Evolutionary conservation across 2,797 vertebrate genomes (phyloP).

Genomic region (Spondyliosoma cantharus): DNA sequence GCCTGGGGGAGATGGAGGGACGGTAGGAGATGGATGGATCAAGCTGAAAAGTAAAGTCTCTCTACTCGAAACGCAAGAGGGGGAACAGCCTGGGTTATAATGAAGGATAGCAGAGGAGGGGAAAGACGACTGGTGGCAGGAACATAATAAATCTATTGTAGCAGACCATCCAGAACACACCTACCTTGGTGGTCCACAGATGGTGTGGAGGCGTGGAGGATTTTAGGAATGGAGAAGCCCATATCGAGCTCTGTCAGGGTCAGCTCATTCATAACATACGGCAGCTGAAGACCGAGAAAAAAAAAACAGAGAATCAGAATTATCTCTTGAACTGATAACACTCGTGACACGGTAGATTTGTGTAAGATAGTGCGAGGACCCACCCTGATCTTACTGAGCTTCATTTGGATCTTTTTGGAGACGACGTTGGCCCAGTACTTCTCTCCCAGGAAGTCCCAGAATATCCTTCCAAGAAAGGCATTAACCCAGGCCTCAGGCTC

Average conservation of each 20-base stretch:
- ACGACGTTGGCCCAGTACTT: constrained; percentile 96
- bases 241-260: constrained; percentile 98
- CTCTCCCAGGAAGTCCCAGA: constrained; percentile 99
- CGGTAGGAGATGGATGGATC: not conserved
- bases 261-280: constrained; percentile 99
- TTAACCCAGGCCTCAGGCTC: constrained; percentile 96
- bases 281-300: constrained; percentile 84
- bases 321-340: not conserved
- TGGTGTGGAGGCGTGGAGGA: constrained; percentile 93
- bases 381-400: constrained; percentile 99
- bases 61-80: not conserved
- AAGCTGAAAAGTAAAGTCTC: constrained; percentile 7
- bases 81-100: not conserved
- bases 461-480: constrained; percentile 93
- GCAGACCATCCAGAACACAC: constrained; percentile 10
- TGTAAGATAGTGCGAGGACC: constrained; percentile 24
- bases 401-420: constrained; percentile 99
- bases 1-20: constrained; percentile 15
- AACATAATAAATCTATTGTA: constrained; percentile 1
- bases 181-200: constrained; percentile 96
- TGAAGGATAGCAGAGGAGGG: constrained; percentile 1
- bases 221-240: constrained; percentile 96
- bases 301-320: not conserved
- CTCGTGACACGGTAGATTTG: too few species aligned
- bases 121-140: not conserved